Base-by-base conservation (phyloP, 2,888 invertebrate genomes). In the Andrena haemorrhoa region DNA sequence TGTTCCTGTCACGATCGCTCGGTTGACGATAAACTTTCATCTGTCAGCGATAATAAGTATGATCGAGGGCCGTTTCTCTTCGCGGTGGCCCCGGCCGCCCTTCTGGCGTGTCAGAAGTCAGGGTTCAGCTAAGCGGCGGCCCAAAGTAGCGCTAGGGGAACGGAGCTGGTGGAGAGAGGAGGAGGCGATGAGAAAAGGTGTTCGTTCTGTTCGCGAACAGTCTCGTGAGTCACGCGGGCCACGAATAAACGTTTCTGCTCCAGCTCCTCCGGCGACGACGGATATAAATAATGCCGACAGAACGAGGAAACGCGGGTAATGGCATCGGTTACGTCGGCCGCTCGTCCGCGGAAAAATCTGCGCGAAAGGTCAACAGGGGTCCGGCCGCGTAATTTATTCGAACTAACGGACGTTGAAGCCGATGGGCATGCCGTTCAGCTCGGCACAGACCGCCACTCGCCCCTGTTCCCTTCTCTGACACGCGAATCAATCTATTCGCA, bases 221-320 rank as follows among this genome's bases (percentile, higher is more conserved):
- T 76, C 82, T 84, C 86, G 86, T 88, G 88, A 88, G 82, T 88
- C 88, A 88, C 86, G 84, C 79, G 74, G 77, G 79, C 88, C 82
- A 86, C 88, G 88, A 88, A 88, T 88, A 88, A 88, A 88, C 81
- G 70, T 85, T 85, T 85, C 83, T 85, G 80, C 88, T 79, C 51
- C 75, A 79, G 77, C 86, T 86, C 78, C 85, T 79, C 73, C 71
- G 81, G 76, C 75, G 79, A 70, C 80, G 76, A 83, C 65, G 85
- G 77, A 76, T 88, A 88, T 88, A 88, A 88, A 88, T 88, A 88
- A 88, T 88, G 80, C 72, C 65, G 76, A 73, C 76, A 81, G 79
- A 88, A 88, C 72, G 80, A 80, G 83, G 82, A 88, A 85, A 80
- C 86, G 82, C 85, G 86, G 75, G 51, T 83, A 87, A 83, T 76